Conservation (phyloP, 2,888 invertebrate genomes). For the Julus scandinavius region DNA sequence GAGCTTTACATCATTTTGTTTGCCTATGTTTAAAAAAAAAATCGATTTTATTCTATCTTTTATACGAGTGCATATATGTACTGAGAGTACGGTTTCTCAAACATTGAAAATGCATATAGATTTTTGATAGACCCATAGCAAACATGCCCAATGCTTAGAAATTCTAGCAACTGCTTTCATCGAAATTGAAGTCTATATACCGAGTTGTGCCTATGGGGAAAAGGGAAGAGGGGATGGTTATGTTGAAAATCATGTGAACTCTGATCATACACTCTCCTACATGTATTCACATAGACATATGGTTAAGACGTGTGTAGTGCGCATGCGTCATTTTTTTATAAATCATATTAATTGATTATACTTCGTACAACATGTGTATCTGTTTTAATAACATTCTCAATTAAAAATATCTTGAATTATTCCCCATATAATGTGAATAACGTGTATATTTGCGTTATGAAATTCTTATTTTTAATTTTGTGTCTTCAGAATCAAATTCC, state of each 20-base stretch:
- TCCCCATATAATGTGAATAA: too few relatives aligned
- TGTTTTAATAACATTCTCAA: too few relatives aligned
- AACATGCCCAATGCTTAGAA: slow-evolving; percentile 31
- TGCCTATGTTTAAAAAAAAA: background rate
- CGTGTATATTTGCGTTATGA: too few relatives aligned
- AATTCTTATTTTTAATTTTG: too few relatives aligned
- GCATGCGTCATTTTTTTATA: too few relatives aligned
- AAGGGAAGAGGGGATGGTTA: background rate
- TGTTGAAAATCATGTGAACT: background rate
- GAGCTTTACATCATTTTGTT: slow-evolving; percentile 43
- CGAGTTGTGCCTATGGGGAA: background rate
- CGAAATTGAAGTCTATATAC: slow-evolving; percentile 19
- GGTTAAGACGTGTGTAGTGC: background rate
- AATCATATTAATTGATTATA: too few relatives aligned
- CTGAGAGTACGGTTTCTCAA: slow-evolving; percentile 10
- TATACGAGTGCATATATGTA: slow-evolving; percentile 40
- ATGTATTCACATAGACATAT: background rate
- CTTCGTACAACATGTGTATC: too few relatives aligned
- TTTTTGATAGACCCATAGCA: slow-evolving; percentile 40
- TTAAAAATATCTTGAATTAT: too few relatives aligned
- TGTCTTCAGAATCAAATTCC: too few relatives aligned
- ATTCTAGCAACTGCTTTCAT: slow-evolving; percentile 43
- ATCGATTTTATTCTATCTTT: slow-evolving; percentile 44
- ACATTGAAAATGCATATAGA: slow-evolving; percentile 45
- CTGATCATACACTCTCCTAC: background rate